Base-by-base conservation (phyloP, 2,797 vertebrate species). In the Natrix natrix region DNA sequence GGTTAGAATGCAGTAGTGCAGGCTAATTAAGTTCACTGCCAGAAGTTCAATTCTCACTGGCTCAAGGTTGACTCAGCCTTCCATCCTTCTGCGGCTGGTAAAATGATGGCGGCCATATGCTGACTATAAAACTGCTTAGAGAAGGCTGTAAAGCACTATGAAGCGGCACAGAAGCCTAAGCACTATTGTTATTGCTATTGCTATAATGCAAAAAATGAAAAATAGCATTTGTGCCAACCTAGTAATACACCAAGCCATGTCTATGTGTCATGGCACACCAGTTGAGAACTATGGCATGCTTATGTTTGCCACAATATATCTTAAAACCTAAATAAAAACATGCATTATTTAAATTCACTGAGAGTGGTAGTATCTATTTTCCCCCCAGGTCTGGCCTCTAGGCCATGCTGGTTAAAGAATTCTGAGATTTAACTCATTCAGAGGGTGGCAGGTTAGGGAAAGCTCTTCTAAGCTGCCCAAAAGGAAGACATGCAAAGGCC, bases 281-380 rank as follows among this genome's bases (percentile, higher is more conserved):
- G 37, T 43, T 78, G 37, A 78, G 74, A 78, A 78, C 37, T 11
- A 43, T 17, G 32, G 69, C 16, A 74, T 37, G 32, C 4, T 78
- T 78, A 94, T 94, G 95, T 96, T 95, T 96, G 94, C 96, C 96
- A 95, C 96, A 95, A 96, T 96, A 95, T 96, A 95, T 95, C 94
- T 96, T 95, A 96, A 95, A 96, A 74, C 0, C 91, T 95, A 95
- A 96, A 94, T 88, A 92, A 32, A 88, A 95, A 20, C 32, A 24
- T 16, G 56, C 20, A 91, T 10, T 24, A 37, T 56, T 91, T 28
- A 55, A 37, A 56, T 48, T 83, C 24, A 48, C 14, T 7, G 28
- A n/a, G 8, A 91, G 28, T 12, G 14, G 37, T 56, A 8, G 3
- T 55, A 13, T 74, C 54, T 83, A 24, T 83, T 90, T 7, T 16